Conservation (phyloP, 2,888 invertebrate genomes). For the Drosophila phalerata region DNA sequence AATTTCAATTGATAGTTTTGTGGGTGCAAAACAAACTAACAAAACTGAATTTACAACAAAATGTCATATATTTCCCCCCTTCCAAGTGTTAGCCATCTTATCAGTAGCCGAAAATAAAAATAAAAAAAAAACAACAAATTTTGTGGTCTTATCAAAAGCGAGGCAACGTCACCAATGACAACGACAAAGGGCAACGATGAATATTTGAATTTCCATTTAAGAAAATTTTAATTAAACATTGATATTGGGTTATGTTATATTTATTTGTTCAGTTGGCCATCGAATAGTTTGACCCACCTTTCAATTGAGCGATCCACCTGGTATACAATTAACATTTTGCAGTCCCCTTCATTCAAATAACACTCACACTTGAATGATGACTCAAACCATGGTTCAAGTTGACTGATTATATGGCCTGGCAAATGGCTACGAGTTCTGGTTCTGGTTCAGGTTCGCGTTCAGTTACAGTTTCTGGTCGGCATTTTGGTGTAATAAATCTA, state of each 20-base stretch:
- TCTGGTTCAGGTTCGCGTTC: constrained; percentile 16
- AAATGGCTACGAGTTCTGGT: constrained; percentile 3
- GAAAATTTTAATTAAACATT: constrained; percentile 64
- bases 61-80: neutral
- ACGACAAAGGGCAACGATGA: neutral
- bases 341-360: neutral
- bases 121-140: neutral
- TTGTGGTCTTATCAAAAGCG: constrained; percentile 1
- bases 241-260: constrained; percentile 62
- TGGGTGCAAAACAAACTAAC: constrained; percentile 6
- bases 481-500: constrained; percentile 56
- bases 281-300: constrained; percentile 13
- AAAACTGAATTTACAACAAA: constrained; percentile 3
- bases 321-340: constrained; percentile 28
- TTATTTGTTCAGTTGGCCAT: constrained; percentile 26
- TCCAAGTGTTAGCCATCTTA: constrained; percentile 4
- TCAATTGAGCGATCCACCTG: constrained; percentile 9
- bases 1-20: constrained; percentile 11
- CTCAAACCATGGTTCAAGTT: constrained; percentile 44
- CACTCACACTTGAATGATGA: constrained; percentile 22
- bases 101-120: neutral
- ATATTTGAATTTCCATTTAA: constrained; percentile 51
- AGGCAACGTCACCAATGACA: constrained; percentile 51
- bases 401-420: constrained; percentile 27
- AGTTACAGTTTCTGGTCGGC: constrained; percentile 32